phyloP scores from a whole-genome alignment of 2,888 invertebrate genomes.

The Spilarctia lutea region DNA sequence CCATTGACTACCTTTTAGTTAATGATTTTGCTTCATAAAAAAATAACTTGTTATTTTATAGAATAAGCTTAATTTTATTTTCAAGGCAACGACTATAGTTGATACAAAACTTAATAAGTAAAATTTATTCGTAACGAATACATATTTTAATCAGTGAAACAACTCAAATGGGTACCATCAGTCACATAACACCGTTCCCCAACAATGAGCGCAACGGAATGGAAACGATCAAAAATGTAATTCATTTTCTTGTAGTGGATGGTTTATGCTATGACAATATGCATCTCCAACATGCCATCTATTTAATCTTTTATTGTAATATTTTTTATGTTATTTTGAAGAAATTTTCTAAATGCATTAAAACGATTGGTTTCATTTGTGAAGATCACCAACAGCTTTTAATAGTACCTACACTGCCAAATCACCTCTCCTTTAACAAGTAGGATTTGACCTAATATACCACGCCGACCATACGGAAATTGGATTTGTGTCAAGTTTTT shows the following conservation, averaged over 20 bases:
- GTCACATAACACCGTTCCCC: conserved; percentile 68
- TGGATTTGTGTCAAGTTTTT: too few species aligned
- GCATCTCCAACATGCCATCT: conserved; percentile 48
- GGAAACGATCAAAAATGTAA: conserved; percentile 79
- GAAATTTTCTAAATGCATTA: conserved; percentile 29
- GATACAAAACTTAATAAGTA: background rate
- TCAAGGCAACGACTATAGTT: background rate
- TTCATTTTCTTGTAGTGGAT: conserved; percentile 71
- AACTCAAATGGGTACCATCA: conserved; percentile 64
- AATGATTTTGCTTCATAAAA: background rate
- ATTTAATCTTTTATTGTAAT: conserved; percentile 31
- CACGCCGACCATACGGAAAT: too few species aligned
- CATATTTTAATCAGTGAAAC: conserved; percentile 60
- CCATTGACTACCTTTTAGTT: background rate
- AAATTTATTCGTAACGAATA: conserved; percentile 22
- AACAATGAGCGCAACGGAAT: conserved; percentile 71
- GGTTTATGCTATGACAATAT: conserved; percentile 61
- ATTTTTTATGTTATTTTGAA: conserved; percentile 33
- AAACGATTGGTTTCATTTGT: conserved; percentile 23
- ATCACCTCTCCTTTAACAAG: too few species aligned
- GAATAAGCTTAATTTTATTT: background rate
- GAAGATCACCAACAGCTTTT: conserved; percentile 12
- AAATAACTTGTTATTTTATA: background rate
- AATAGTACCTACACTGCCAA: too few species aligned
- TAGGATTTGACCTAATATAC: too few species aligned